Evolutionary conservation across 2,797 vertebrate genomes (phyloP).

Genomic region (Phaenicophaeus curvirostris): DNA sequence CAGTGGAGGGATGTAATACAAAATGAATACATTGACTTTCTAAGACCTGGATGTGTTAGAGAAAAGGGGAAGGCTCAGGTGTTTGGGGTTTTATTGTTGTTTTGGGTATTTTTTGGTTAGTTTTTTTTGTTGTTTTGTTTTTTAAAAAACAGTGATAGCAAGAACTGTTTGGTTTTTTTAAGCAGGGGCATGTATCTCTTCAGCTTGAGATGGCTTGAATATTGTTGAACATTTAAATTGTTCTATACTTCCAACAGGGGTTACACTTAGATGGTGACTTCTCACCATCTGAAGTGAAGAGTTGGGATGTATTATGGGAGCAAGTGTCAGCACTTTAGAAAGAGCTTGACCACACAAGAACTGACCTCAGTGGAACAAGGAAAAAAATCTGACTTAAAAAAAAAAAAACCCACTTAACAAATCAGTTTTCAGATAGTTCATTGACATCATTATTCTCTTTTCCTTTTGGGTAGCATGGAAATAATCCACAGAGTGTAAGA

Average conservation of each 20-base stretch:
- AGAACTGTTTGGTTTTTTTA: background rate
- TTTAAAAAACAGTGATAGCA: background rate
- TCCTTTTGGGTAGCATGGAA: background rate
- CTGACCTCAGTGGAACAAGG: background rate
- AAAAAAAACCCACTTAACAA: background rate
- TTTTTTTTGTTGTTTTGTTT: background rate
- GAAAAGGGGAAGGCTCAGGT: background rate
- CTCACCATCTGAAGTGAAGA: background rate
- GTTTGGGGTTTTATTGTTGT: fast-evolving
- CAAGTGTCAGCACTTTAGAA: background rate
- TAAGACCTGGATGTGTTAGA: background rate
- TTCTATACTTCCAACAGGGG: background rate
- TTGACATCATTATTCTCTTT: background rate
- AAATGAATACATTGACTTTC: background rate
- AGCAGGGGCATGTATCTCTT: background rate
- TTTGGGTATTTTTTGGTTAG: background rate
- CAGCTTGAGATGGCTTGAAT: background rate
- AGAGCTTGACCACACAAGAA: background rate
- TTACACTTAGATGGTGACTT: background rate
- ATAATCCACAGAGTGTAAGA: background rate
- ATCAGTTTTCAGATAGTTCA: background rate
- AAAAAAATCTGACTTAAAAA: background rate
- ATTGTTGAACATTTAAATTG: background rate
- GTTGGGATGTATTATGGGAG: background rate
- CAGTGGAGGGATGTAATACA: background rate